A percentile compares a stretch with the other conserved stretches of the same genome.
These are phyloP conservation scores for Eclectus roratus DNA, from an alignment of 2,113 vertebrate genomes.

Conservation along the genomic window DNA sequence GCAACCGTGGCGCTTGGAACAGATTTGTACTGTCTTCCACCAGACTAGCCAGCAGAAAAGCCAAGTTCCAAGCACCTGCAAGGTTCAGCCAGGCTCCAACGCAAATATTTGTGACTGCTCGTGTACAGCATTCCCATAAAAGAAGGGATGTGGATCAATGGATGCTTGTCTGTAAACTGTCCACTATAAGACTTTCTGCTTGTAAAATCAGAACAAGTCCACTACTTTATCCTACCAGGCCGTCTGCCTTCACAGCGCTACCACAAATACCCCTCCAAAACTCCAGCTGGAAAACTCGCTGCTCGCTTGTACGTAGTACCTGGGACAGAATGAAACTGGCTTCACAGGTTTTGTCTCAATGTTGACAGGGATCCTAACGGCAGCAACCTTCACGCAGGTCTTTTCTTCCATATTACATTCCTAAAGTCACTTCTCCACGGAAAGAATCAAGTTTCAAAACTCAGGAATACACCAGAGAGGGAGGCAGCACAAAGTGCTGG, in stretches of 20 bases:
- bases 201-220: not conserved
- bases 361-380: not conserved
- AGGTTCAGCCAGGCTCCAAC: conserved; percentile 31
- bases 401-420: not conserved
- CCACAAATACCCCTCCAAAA: not conserved
- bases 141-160: not conserved
- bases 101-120: conserved; percentile 52
- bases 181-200: not conserved
- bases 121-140: conserved; percentile 12
- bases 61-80: conserved; percentile 44
- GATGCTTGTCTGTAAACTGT: not conserved
- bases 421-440: conserved; percentile 29
- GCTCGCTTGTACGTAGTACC: not conserved
- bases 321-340: not conserved
- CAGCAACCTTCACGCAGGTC: not conserved
- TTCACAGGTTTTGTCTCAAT: not conserved
- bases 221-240: not conserved
- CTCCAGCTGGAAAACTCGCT: not conserved
- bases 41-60: not conserved
- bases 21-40: not conserved
- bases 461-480: not conserved
- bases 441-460: conserved; percentile 34
- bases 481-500: not conserved
- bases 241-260: not conserved
- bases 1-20: not conserved